phyloP scores from a whole-genome alignment of 53 echinoderm and acorn worm species.

The Antedon mediterranea region DNA sequence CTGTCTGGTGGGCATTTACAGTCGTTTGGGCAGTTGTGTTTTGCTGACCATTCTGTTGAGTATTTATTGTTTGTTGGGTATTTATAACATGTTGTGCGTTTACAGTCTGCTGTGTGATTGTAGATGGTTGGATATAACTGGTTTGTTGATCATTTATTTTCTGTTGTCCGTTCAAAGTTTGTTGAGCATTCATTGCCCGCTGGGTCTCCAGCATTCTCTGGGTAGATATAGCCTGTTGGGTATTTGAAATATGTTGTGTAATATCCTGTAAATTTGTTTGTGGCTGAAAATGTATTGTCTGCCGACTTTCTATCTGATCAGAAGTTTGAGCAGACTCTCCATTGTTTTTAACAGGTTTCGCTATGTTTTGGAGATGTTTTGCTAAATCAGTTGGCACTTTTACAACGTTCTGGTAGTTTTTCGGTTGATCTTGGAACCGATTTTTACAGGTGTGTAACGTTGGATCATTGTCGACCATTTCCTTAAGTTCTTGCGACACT shows the following conservation, averaged over 20 bases:
- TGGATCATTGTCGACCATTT: conserved; percentile 61
- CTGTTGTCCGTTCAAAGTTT: neutral
- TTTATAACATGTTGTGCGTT: neutral
- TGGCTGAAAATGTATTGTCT: neutral
- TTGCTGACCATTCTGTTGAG: neutral
- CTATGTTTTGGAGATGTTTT: neutral
- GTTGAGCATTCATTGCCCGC: neutral
- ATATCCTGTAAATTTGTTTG: conserved; percentile 1
- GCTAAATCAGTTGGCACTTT: conserved; percentile 16
- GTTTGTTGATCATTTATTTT: neutral
- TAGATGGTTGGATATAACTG: neutral
- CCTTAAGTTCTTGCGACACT: conserved; percentile 48
- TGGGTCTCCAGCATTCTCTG: neutral
- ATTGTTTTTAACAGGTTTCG: neutral
- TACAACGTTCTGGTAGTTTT: conserved; percentile 31
- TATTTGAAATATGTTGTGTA: neutral
- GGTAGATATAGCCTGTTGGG: neutral
- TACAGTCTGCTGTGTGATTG: neutral
- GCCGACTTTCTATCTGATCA: conserved; percentile 1
- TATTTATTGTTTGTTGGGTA: neutral
- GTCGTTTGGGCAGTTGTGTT: neutral
- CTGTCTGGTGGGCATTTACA: neutral
- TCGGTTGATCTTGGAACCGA: conserved; percentile 49
- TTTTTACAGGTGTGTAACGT: conserved; percentile 68
- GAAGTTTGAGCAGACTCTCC: neutral